Base-by-base conservation (phyloP, 1,140 invertebrate species). In the Drosophila neocordata region DNA sequence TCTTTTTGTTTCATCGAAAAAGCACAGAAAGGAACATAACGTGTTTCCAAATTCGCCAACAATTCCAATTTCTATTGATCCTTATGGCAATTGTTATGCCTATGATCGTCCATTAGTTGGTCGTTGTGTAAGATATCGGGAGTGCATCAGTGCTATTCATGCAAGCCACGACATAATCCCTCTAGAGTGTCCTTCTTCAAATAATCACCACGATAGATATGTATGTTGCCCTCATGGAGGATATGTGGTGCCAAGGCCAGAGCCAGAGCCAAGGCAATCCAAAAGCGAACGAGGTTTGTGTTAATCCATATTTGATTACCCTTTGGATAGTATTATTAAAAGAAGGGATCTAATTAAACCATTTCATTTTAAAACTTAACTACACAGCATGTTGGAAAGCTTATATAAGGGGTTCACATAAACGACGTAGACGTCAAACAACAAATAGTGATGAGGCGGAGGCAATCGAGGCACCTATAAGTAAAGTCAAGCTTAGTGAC, bases 171-270 rank as follows among this genome's bases (percentile, higher is more conserved):
- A 44, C 11, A 55, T 81, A 35, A 41, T 22, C 0, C 73, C 77
- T 0, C 7, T 81, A 8, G 41, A 48, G 41, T 48, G 41, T 48
- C 20, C 48, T 0, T 80, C 73, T 7, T 66, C 65, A 1, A 53
- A 24, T 0, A 11, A 22, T 1, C 53, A 34, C 15, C 64, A 66
- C 8, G 62, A 80, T 11, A 41, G 60, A 7, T 35, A 69, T 44
- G 77, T 81, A 4, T 81, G 79, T 20, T 81, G 79, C 51, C 79
- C 79, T 7, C 73, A 80, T 35, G 77, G 69, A 11, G 74, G 74
- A 24, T 77, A 77, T 34, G 35, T 57, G 38, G 13, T 51, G 18
- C 38, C n/a, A 8, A 6, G 13, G 15, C 58, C 53, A 48, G 13
- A 48, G 18, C 38, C n/a, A 8, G 8, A 18, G 15, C 58, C 53